phyloP scores from a whole-genome alignment of 2,113 vertebrate genomes.

The Isurus oxyrinchus region DNA sequence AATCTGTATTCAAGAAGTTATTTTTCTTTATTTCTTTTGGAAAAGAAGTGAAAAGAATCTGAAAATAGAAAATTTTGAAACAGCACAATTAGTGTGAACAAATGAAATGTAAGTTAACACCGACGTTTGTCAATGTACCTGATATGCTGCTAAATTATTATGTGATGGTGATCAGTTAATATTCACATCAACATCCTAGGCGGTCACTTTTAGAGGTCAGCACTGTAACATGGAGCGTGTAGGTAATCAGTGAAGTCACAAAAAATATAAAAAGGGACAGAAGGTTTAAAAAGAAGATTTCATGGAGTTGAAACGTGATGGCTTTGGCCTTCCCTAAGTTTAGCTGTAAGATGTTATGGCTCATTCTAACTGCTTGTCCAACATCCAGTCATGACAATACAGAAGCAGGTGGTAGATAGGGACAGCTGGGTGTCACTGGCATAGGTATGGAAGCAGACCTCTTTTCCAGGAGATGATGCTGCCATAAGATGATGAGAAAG shows the following conservation, averaged over 20 bases:
- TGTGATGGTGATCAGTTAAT: background rate
- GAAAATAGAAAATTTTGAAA: background rate
- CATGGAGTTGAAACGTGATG: background rate
- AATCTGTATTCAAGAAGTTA: background rate
- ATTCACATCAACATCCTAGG: background rate
- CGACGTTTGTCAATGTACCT: background rate
- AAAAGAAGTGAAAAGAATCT: background rate
- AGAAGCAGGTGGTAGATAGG: background rate
- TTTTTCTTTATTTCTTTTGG: background rate
- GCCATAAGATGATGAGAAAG: background rate
- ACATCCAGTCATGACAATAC: background rate
- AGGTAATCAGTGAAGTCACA: background rate
- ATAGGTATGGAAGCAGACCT: background rate
- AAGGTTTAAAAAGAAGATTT: background rate
- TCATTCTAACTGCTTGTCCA: background rate
- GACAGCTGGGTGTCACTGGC: background rate
- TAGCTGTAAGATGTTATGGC: background rate
- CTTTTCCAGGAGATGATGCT: background rate
- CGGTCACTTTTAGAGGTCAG: background rate
- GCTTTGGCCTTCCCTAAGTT: background rate
- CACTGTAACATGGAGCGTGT: background rate
- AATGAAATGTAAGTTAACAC: background rate
- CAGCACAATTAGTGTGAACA: background rate
- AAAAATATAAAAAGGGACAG: background rate
- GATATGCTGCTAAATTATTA: background rate